Evolutionary conservation across 2,888 invertebrate species (phyloP), one percentile per base, ranked within the genome.

Genomic region (Drosophila anomalata): DNA sequence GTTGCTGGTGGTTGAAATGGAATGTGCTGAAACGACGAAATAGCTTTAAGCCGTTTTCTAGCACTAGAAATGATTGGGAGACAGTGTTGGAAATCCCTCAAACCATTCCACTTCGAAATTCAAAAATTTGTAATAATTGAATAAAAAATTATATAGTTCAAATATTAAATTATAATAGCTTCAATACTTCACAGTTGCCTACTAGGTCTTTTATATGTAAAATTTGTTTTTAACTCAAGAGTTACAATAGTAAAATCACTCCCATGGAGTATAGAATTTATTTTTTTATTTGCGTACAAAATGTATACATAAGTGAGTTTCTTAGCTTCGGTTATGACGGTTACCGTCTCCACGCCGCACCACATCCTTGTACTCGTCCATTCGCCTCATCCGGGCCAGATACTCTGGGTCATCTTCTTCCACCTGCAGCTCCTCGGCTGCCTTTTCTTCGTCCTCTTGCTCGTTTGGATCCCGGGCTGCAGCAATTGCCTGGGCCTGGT

Each of bases 271-370:
- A 17, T 29, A 12, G 4, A 24, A 33, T 39, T 66, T 66, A 31
- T 22, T 46, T 14, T 26, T 36, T 65, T 39, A 24, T 39, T 42
- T 42, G 9, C 41, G 48, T 62, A 62, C 41, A 61, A 60, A 48
- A 41, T 17, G 22, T 60, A 20, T n/a, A n/a, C n/a, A n/a, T 9
- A 31, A 48, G 42, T 46, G 24, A 36, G 50, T 67, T 73, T 48
- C 69, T 84, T 94, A 96, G 92, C 96, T 96, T 85, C 96, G 93
- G 91, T 96, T 96, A 89, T 95, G 92, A 53, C 97, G 93, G 92
- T 97, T 97, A 48, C 97, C 97, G 94, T 96, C 96, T 11, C 97
- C 97, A 65, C 97, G 93, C 65, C 96, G 94, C 88, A 97, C 96
- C 12, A 95, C 95, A 91, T 98, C 97, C 89, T 97, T 97, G 90